These are phyloP conservation scores for Chrysocyon brachyurus DNA, from an alignment of 2,797 vertebrate genomes.

Conservation along the genomic window DNA sequence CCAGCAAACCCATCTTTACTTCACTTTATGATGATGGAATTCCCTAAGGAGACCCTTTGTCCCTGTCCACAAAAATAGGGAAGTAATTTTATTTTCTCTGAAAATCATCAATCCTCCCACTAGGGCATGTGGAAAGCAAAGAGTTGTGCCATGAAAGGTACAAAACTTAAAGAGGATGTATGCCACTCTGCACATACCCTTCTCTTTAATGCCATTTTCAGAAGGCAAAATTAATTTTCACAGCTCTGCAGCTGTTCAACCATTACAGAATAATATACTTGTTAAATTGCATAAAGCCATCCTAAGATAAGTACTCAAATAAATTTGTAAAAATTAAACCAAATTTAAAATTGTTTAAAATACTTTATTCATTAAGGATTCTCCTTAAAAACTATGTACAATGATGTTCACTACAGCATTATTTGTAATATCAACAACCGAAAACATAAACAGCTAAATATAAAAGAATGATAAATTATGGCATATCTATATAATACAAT, in stretches of 20 bases:
- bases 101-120: neutral
- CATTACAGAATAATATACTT: neutral
- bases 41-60: neutral
- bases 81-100: constrained; percentile 53
- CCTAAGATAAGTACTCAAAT: constrained; percentile 16
- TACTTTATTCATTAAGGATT: neutral
- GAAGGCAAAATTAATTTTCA: neutral
- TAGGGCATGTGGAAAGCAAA: neutral
- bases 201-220: neutral
- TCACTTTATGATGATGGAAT: constrained; percentile 2
- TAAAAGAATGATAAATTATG: neutral
- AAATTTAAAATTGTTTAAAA: neutral
- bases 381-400: neutral
- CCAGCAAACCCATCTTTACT: neutral
- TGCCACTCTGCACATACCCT: neutral
- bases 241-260: neutral
- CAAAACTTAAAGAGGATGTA: neutral
- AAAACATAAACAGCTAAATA: neutral
- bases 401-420: neutral
- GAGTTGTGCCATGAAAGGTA: neutral
- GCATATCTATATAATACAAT: neutral
- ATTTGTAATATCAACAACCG: constrained; percentile 3
- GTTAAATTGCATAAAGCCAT: neutral
- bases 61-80: neutral
- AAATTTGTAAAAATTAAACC: neutral